Conservation (phyloP, 2,888 invertebrate species). For the Muscina levida region DNA sequence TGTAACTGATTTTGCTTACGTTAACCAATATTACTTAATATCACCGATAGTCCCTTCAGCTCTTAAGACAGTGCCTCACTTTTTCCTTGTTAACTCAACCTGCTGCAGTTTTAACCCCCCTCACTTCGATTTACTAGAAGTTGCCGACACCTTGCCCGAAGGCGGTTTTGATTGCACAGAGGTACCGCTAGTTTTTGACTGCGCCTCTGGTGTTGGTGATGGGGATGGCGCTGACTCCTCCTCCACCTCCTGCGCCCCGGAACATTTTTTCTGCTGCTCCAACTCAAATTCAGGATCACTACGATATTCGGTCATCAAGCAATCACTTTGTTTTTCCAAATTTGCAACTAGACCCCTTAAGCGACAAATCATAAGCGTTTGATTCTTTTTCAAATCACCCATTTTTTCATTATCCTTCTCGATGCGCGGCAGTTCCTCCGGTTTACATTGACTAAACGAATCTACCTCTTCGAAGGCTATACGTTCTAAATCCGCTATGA, state of each 20-base stretch:
- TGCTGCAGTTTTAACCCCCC: too few relatives aligned
- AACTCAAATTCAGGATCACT: slow-evolving; percentile 41
- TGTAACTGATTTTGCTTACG: too few relatives aligned
- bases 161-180: too few relatives aligned
- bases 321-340: slow-evolving; percentile 54
- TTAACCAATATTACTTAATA: too few relatives aligned
- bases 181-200: too few relatives aligned
- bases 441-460: neutral
- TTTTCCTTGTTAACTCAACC: too few relatives aligned
- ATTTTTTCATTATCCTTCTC: slow-evolving; percentile 67
- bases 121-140: too few relatives aligned
- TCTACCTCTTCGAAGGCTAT: slow-evolving; percentile 68
- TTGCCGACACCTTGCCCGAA: too few relatives aligned
- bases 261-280: slow-evolving; percentile 4
- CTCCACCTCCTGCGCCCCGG: neutral
- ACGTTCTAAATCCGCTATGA: slow-evolving; percentile 72
- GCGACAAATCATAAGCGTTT: slow-evolving; percentile 68
- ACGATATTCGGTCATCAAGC: neutral
- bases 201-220: too few relatives aligned
- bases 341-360: slow-evolving; percentile 68
- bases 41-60: too few relatives aligned
- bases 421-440: slow-evolving; percentile 69
- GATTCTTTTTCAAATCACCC: slow-evolving; percentile 71
- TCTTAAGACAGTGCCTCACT: too few relatives aligned
- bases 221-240: neutral